Conservation (phyloP, 2,888 invertebrate genomes). For the Drosophila limbata region DNA sequence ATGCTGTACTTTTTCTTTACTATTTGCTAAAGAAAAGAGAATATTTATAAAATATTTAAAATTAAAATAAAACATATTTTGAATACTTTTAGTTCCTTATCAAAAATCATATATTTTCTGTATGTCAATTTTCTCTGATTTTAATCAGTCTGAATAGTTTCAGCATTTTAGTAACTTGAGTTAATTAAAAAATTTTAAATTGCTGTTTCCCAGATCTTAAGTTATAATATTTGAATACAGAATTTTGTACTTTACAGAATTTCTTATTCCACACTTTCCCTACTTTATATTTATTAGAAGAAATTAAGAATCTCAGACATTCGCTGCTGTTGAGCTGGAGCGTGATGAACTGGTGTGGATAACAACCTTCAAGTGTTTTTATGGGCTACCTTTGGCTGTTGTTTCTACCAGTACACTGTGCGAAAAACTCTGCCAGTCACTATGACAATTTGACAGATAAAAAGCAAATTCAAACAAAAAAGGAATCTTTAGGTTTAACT, state of each 20-base stretch:
- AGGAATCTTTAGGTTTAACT: no score
- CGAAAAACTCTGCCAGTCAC: conserved; percentile 13
- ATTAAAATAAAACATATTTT: not conserved
- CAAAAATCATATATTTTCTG: not conserved
- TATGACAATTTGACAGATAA: not conserved
- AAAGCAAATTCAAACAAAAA: no score
- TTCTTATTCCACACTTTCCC: not conserved
- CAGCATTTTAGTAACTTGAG: no score
- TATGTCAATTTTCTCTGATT: no score
- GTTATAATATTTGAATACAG: not conserved
- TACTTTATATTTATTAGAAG: not conserved
- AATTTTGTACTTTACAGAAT: not conserved
- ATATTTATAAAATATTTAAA: no score
- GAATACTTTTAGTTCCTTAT: not conserved
- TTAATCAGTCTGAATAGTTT: no score
- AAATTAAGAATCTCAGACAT: conserved; percentile 1
- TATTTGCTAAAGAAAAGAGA: no score
- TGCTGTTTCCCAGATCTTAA: not conserved
- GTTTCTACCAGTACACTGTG: conserved; percentile 39
- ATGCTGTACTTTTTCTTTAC: no score
- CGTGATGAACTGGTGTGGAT: conserved; percentile 53
- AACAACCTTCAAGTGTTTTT: conserved; percentile 49
- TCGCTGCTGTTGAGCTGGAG: not conserved
- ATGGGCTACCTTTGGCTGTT: conserved; percentile 30
- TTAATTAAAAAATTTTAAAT: no score